Evolutionary conservation across 2,113 vertebrate genomes (phyloP).

Genomic region (Aptenodytes forsteri): DNA sequence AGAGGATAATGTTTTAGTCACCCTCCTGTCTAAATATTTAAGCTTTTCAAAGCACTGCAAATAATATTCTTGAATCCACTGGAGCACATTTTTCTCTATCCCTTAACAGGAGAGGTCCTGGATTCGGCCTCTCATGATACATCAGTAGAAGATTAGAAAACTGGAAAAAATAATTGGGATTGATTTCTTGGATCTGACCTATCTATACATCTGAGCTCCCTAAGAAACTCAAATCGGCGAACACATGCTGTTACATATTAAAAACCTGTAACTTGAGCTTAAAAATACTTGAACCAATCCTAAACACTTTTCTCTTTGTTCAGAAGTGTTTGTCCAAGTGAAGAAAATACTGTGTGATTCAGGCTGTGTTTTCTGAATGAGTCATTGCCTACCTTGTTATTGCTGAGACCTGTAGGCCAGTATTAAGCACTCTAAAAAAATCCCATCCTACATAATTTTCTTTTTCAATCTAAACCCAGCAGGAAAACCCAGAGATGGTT

Average conservation of each 20-base stretch:
- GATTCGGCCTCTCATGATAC: not conserved
- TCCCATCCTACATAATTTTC: not conserved
- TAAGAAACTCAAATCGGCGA: not conserved
- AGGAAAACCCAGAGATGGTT: slow-evolving; percentile 25
- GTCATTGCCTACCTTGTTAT: not conserved
- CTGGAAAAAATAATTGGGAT: not conserved
- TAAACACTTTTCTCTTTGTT: slow-evolving; percentile 3
- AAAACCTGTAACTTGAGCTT: slow-evolving; percentile 21
- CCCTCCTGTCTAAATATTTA: not conserved
- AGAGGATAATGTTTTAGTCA: not conserved
- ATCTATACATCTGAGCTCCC: not conserved
- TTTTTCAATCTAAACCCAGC: slow-evolving; percentile 34
- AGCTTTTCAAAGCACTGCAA: not conserved
- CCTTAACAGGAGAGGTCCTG: not conserved
- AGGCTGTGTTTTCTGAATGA: not conserved
- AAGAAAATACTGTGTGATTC: not conserved
- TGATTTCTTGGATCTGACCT: slow-evolving; percentile 13
- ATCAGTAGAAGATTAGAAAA: not conserved
- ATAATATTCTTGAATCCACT: not conserved
- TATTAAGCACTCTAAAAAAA: not conserved
- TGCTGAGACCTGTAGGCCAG: not conserved
- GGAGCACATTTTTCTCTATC: not conserved
- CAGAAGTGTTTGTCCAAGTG: not conserved
- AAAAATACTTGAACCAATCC: slow-evolving; percentile 12
- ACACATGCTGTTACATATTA: slow-evolving; percentile 1